Evolutionary conservation across 2,113 vertebrate species (phyloP).

Genomic region (Pteropus alecto): DNA sequence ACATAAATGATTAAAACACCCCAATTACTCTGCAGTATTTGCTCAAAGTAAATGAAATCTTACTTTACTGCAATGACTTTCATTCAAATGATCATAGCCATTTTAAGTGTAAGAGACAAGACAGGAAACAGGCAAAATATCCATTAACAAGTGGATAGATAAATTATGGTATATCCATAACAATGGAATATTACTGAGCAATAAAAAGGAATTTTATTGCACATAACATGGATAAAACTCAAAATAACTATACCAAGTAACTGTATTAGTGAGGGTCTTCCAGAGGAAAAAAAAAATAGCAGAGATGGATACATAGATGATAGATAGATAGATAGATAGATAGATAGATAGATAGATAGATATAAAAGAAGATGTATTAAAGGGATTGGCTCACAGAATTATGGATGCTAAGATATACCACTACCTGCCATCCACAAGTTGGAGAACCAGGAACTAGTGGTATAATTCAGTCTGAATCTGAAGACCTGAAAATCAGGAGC

Average conservation of each 20-base stretch:
- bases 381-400: background rate
- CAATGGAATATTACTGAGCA: background rate
- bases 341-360: background rate
- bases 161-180: background rate
- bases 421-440: background rate
- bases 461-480: background rate
- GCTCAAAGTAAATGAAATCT: background rate
- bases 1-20: constrained; percentile 43
- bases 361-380: background rate
- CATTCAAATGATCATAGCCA: background rate
- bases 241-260: background rate
- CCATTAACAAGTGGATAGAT: background rate
- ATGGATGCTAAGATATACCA: background rate
- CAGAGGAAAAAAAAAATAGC: background rate
- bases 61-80: background rate
- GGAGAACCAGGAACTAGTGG: background rate
- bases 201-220: background rate
- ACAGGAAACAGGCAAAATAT: background rate
- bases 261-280: background rate
- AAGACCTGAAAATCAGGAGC: background rate
- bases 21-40: background rate
- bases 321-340: background rate
- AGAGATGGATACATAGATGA: background rate
- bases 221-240: background rate
- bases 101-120: background rate